These are phyloP conservation scores for Hemichromis elongatus DNA, from an alignment of 2,113 vertebrate genomes.

Conservation along the genomic window DNA sequence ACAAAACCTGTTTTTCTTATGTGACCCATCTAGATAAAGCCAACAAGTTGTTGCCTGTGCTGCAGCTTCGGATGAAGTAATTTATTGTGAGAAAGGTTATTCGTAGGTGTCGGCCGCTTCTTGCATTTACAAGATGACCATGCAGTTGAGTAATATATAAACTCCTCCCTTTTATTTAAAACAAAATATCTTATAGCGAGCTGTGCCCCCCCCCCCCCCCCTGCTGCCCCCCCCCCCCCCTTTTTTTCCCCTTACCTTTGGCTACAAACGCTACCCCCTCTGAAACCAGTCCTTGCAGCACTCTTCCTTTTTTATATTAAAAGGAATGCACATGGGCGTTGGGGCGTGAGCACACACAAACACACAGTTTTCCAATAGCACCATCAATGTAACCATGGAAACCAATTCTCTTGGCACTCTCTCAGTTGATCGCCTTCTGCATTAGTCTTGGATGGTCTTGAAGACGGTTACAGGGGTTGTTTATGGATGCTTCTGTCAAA, in stretches of 20 bases:
- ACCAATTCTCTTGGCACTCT: conserved; percentile 47
- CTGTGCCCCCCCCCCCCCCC: neutral
- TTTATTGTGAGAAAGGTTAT: neutral
- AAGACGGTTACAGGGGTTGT: neutral
- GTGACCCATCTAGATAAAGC: neutral
- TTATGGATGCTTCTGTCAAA: neutral
- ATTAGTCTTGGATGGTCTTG: conserved; percentile 31
- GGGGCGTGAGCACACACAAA: neutral
- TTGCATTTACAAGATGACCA: neutral
- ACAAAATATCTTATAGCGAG: neutral
- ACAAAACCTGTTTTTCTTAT: neutral
- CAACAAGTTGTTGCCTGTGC: neutral
- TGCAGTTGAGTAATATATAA: neutral
- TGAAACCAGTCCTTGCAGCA: conserved; percentile 40
- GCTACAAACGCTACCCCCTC: conserved; percentile 17
- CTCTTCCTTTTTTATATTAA: conserved; percentile 24
- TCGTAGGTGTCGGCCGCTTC: neutral
- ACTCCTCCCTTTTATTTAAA: neutral
- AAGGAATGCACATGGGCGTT: neutral
- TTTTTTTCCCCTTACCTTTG: neutral
- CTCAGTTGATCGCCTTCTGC: conserved; percentile 38
- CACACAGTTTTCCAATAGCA: conserved; percentile 9
- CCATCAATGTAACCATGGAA: conserved; percentile 66
- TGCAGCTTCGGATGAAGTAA: neutral
- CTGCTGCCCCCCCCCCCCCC: neutral